Percentiles rank a stretch among this genome's conserved stretches.
Conservation (phyloP, 2,888 invertebrate species). For the Drosophila incognita region DNA sequence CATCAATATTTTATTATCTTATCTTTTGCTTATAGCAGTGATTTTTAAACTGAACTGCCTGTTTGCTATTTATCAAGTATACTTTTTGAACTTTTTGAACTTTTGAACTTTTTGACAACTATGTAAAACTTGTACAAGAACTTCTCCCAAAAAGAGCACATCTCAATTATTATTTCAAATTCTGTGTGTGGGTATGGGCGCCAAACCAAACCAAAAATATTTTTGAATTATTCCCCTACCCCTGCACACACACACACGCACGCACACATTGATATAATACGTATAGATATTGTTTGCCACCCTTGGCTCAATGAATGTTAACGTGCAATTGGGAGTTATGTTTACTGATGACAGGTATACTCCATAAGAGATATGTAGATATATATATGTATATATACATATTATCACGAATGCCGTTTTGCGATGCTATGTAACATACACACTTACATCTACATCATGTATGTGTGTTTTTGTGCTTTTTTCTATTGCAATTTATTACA, state of each 20-base stretch:
- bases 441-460: conserved; percentile 12
- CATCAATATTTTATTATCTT: not conserved
- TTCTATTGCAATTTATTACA: conserved; percentile 62
- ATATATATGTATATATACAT: conserved; percentile 4
- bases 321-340: conserved; percentile 53
- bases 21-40: not conserved
- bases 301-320: conserved; percentile 60
- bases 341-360: conserved; percentile 47
- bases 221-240: not conserved
- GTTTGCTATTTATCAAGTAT: not conserved
- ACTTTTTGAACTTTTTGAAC: not conserved
- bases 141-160: not conserved
- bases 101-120: not conserved
- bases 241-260: not conserved
- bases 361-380: conserved; percentile 1
- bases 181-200: not conserved
- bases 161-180: not conserved
- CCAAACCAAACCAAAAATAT: not conserved
- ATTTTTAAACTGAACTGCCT: not conserved
- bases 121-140: not conserved
- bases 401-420: conserved; percentile 28
- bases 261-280: not conserved
- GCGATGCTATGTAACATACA: conserved; percentile 21
- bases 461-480: conserved; percentile 20
- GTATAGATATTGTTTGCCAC: conserved; percentile 29